Evolutionary conservation across 2,888 invertebrate genomes (phyloP).

Genomic region (Drosophila nr. fundita): DNA sequence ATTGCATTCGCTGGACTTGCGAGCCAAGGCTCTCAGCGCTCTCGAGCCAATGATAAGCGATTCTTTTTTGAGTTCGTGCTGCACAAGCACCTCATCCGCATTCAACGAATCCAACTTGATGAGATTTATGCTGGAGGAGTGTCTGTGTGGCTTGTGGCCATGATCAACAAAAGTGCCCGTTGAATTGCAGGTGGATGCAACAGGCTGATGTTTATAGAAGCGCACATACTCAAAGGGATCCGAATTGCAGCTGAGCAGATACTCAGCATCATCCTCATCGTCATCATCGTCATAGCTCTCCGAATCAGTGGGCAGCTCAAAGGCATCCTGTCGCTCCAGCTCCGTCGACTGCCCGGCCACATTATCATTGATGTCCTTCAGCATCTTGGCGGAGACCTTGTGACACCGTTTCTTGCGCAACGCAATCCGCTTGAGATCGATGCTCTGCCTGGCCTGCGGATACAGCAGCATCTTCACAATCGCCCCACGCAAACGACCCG

Average conservation of each 20-base stretch:
- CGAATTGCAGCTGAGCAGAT: conserved; percentile 85
- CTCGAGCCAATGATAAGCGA: conserved; percentile 84
- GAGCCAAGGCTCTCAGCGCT: conserved; percentile 79
- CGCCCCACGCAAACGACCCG: conserved; percentile 89
- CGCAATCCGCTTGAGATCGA: conserved; percentile 86
- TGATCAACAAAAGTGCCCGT: conserved; percentile 86
- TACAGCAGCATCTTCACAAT: conserved; percentile 91
- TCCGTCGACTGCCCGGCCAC: conserved; percentile 75
- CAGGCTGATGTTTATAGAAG: conserved; percentile 87
- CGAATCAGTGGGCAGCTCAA: conserved; percentile 85
- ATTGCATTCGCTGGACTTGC: conserved; percentile 79
- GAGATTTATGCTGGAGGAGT: conserved; percentile 81
- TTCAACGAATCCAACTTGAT: conserved; percentile 79
- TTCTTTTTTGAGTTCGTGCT: conserved; percentile 77
- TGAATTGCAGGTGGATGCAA: conserved; percentile 75
- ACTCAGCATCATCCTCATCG: conserved; percentile 72
- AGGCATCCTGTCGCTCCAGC: conserved; percentile 87
- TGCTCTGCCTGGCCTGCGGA: conserved; percentile 86
- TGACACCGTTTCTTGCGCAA: conserved; percentile 85
- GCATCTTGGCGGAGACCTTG: conserved; percentile 84
- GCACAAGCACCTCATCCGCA: conserved; percentile 41
- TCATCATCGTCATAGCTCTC: conserved; percentile 85
- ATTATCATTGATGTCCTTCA: conserved; percentile 83
- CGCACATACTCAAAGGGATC: conserved; percentile 89
- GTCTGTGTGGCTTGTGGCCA: conserved; percentile 71